Base-by-base conservation (phyloP, 2,113 vertebrate species). In the Melanotaenia duboulayi region DNA sequence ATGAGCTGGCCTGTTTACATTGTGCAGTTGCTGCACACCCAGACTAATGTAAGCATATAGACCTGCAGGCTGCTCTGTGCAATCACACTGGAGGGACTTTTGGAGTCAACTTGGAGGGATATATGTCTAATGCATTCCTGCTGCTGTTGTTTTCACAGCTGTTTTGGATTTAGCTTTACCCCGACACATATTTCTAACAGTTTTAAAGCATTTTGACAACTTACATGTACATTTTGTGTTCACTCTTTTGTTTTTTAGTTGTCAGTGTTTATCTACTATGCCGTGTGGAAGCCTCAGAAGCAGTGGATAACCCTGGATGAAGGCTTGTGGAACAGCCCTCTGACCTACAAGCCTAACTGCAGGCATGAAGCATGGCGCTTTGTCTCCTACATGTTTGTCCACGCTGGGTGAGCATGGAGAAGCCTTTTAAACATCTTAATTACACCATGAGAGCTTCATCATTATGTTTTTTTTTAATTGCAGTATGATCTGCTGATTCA, bases 321-420 rank as follows among this genome's bases (percentile, higher is more conserved):
- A 0, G 92, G 93, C 70, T 93, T 97, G 84, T 94, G 94, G 94
- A 86, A 88, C 0, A 97, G 96, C 75, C 95, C 95, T 7, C 92
- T 97, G 0, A 94, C 89, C 9, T 97, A 97, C 86, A 85, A 84
- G 11, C 90, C 96, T 0, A 87, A 93, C 14, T 56, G 59, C 20
- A 80, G 96, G 1, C 44, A 95, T 56, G 90, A 97, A 82, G 95
- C 95, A 6, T 97, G 96, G 96, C 93, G 96, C 55, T 97, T 97
- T 49, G 0, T 96, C 62, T 97, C 96, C 24, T 97, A 97, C 87
- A 97, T 97, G 96, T 93, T 97, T 67, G 94, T 97, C 37, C 96
- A 97, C n/a, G 96, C 96, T 0, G 96, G 96, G 96, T 97, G 91
- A 95, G 94, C 16, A 2, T 0, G n/a, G 11, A 11, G 8, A 17